These are phyloP conservation scores for Pegoplata infirma DNA, from an alignment of 2,888 invertebrate species.

Conservation along the genomic window DNA sequence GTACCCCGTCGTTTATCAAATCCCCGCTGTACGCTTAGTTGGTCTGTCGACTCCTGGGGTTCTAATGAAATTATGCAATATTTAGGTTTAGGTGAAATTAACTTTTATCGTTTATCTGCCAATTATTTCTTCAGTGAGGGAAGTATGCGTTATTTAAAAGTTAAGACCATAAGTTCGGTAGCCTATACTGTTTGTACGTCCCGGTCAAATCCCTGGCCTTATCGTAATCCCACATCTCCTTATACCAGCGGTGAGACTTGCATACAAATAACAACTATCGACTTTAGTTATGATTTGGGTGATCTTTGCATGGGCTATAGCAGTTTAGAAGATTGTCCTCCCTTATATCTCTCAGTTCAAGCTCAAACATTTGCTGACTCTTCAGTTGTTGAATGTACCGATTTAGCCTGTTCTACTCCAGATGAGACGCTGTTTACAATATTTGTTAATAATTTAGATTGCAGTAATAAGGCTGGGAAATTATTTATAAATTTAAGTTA, in stretches of 20 bases:
- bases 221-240: slow-evolving; percentile 74
- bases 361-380: slow-evolving; percentile 68
- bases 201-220: slow-evolving; percentile 79
- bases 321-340: slow-evolving; percentile 81
- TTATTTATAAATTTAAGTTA: fast-evolving
- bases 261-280: slow-evolving; percentile 80
- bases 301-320: slow-evolving; percentile 81
- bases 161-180: slow-evolving; percentile 79
- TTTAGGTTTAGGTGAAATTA: slow-evolving; percentile 82
- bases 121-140: slow-evolving; percentile 83
- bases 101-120: slow-evolving; percentile 84
- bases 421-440: slow-evolving; percentile 83
- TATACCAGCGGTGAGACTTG: slow-evolving; percentile 78
- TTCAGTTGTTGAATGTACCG: slow-evolving; percentile 79
- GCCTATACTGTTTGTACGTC: slow-evolving; percentile 84
- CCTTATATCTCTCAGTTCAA: slow-evolving; percentile 84
- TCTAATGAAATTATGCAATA: slow-evolving; percentile 80
- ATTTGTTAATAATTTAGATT: slow-evolving; percentile 83
- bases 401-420: slow-evolving; percentile 83
- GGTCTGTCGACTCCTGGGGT: slow-evolving; percentile 77
- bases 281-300: slow-evolving; percentile 80
- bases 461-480: slow-evolving; percentile 79
- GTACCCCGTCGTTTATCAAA: slow-evolving; percentile 82
- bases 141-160: slow-evolving; percentile 78
- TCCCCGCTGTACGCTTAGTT: slow-evolving; percentile 80